Conservation (phyloP, 1,140 invertebrate genomes). For the Neodiprion fabricii region DNA sequence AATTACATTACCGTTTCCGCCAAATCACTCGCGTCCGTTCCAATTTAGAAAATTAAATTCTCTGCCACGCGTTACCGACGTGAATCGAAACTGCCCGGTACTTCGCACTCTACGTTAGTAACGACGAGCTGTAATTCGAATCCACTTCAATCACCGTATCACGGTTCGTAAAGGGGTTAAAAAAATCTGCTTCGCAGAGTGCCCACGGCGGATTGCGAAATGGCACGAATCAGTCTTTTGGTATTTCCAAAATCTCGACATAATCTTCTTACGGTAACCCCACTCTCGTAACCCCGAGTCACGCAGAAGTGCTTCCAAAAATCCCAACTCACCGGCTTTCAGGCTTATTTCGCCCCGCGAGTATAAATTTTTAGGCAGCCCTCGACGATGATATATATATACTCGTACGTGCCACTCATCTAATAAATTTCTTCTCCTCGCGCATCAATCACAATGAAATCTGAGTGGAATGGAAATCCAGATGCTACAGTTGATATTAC, state of each 20-base stretch:
- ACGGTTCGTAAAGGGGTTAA: background rate
- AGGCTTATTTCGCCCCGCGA: too few relatives aligned
- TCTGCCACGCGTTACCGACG: background rate
- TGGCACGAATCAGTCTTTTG: background rate
- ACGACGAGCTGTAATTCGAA: background rate
- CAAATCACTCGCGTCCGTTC: background rate
- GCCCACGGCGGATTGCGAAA: background rate
- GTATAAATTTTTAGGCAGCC: too few relatives aligned
- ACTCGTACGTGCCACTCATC: too few relatives aligned
- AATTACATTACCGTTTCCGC: background rate
- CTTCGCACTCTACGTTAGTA: background rate
- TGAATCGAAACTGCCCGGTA: background rate
- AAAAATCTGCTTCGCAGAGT: background rate
- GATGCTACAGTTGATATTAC: too few relatives aligned
- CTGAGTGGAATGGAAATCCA: too few relatives aligned
- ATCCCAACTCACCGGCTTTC: too few relatives aligned
- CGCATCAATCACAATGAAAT: too few relatives aligned
- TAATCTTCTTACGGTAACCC: conserved; percentile 4
- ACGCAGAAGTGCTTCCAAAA: too few relatives aligned
- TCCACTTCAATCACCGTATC: background rate
- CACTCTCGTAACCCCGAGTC: background rate
- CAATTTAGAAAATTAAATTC: background rate
- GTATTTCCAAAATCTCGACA: background rate
- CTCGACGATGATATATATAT: too few relatives aligned
- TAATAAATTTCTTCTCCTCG: too few relatives aligned